Evolutionary conservation across 2,797 vertebrate species (phyloP).

Genomic region (Alectoris magna): DNA sequence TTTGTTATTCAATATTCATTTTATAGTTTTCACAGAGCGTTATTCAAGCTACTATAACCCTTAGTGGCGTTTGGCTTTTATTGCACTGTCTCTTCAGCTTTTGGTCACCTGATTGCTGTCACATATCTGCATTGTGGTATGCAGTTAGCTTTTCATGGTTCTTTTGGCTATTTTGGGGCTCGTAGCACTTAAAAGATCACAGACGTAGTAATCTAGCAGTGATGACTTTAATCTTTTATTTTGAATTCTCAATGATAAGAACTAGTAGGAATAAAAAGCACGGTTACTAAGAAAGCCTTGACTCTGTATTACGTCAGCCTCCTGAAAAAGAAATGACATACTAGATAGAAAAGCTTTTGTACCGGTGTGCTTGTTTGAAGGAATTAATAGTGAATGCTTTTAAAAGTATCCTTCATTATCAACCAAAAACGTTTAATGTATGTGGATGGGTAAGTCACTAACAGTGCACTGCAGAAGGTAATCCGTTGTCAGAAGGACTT

Average conservation of each 20-base stretch:
- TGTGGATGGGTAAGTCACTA: not conserved
- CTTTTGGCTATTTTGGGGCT: not conserved
- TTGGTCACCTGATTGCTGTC: not conserved
- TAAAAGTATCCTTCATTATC: not conserved
- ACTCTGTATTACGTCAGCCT: not conserved
- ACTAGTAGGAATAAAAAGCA: not conserved
- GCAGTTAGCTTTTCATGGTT: not conserved
- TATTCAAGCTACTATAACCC: not conserved
- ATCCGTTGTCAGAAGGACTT: not conserved
- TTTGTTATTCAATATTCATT: not conserved
- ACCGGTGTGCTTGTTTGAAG: not conserved
- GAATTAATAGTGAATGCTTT: not conserved
- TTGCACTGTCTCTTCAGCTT: not conserved
- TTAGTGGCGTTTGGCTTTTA: not conserved
- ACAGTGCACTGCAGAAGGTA: not conserved
- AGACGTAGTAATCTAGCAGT: not conserved
- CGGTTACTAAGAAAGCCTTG: not conserved
- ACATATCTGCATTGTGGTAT: not conserved
- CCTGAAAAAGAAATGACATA: not conserved
- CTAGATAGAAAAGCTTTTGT: not conserved
- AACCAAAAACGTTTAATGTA: not conserved
- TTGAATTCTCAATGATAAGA: not conserved
- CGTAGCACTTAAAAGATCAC: not conserved
- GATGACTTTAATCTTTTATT: not conserved
- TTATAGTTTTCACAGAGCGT: not conserved